Base-by-base conservation (phyloP, 2,888 invertebrate genomes). In the Hypena proboscidalis region DNA sequence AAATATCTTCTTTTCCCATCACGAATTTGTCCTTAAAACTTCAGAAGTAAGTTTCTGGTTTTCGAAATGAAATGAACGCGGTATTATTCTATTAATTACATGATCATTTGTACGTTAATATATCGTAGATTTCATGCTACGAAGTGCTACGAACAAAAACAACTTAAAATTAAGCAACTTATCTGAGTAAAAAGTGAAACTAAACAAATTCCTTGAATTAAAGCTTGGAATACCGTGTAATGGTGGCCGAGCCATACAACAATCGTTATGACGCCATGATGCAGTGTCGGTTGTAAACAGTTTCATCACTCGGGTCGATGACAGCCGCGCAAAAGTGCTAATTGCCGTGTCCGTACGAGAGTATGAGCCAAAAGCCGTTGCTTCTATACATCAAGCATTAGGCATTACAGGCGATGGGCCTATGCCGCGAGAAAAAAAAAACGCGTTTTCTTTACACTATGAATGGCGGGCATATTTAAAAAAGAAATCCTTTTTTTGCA, bases 261-360 rank as follows among this genome's bases (percentile, higher is more conserved):
- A 35, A 36, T 11, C 29, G 14, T 4, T 21, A 14, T 46, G 32
- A 30, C 31, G 35, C 49, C 27, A 49, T 34, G 36, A 20, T 38
- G 42, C 55, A 54, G 29, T 44, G 43, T 21, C 31, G 15, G 30
- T 34, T 33, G 50, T 48, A 57, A 58, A 64, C 58, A 63, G 21
- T 64, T 59, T 67, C 71, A 65, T 67, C 62, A 69, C 52, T 55
- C 58, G 36, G 38, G 41, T 45, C 62, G 85, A 72, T 85, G 87
- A 87, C 87, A 87, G 80, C 70, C 54, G 74, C 20, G 55, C 68
- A 68, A 75, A 83, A 75, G 85, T 83, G 87, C 82, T 87, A 87
- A 87, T 87, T 85, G 76, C 77, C 48, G 54, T 68, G 56, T n/a
- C 60, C 74, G 57, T 71, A 72, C 54, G 40, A 58, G 63, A 40